Conservation (phyloP, 1,140 invertebrate species). For the Apolygus lucorum region DNA sequence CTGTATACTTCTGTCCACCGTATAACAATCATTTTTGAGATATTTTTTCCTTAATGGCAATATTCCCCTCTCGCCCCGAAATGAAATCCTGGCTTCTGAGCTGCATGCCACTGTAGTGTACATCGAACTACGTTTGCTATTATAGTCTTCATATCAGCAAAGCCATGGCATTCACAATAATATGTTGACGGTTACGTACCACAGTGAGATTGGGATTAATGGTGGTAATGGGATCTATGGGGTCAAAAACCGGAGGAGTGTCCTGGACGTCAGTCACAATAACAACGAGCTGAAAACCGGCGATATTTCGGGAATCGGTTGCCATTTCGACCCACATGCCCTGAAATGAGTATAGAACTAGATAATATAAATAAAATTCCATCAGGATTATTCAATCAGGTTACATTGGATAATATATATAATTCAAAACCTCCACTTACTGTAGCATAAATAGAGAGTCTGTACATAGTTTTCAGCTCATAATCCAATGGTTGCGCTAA, state of each 20-base stretch:
- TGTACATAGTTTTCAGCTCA: slow-evolving; percentile 75
- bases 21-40: too few relatives aligned
- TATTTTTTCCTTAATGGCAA: too few relatives aligned
- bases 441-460: slow-evolving; percentile 67
- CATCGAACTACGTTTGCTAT: too few relatives aligned
- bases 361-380: neutral
- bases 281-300: slow-evolving; percentile 65
- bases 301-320: slow-evolving; percentile 75
- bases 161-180: too few relatives aligned
- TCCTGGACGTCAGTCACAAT: slow-evolving; percentile 79
- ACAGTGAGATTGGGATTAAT: slow-evolving; percentile 48
- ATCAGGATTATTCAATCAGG: neutral
- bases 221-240: slow-evolving; percentile 57
- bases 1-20: too few relatives aligned
- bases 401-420: neutral
- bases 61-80: too few relatives aligned
- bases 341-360: slow-evolving; percentile 42
- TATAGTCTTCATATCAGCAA: too few relatives aligned
- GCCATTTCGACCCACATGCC: slow-evolving; percentile 72
- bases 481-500: slow-evolving; percentile 60
- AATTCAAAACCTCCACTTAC: slow-evolving; percentile 46
- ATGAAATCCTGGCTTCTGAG: too few relatives aligned
- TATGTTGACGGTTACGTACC: too few relatives aligned
- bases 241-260: slow-evolving; percentile 71
- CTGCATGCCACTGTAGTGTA: too few relatives aligned